Evolutionary conservation across 2,113 vertebrate genomes (phyloP).

Genomic region (Hippocampus guttulatus): DNA sequence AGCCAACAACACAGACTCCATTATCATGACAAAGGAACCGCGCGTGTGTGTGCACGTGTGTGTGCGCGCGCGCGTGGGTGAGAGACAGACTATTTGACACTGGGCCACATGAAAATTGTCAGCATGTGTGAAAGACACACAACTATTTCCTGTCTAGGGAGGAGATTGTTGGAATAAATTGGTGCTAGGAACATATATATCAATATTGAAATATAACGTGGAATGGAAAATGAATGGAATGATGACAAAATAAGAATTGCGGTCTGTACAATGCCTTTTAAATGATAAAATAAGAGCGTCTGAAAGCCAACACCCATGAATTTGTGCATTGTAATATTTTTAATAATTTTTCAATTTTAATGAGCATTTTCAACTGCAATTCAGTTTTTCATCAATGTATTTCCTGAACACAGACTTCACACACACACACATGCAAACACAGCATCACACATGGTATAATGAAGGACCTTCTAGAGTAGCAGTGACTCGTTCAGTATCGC

Average conservation of each 20-base stretch:
- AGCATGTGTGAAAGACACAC: conserved; percentile 83
- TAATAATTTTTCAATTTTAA: too few species aligned
- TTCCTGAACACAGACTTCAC: conserved; percentile 36
- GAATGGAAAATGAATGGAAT: not conserved
- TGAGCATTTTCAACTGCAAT: conserved; percentile 17
- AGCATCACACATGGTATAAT: conserved; percentile 10
- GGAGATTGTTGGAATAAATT: not conserved
- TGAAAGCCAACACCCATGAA: not conserved
- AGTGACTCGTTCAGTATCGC: not conserved
- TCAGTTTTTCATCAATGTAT: conserved; percentile 52
- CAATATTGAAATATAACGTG: not conserved
- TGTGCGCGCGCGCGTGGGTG: conserved; percentile 17
- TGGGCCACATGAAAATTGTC: conserved; percentile 85
- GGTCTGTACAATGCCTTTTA: not conserved
- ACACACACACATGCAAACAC: conserved; percentile 12
- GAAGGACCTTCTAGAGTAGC: not conserved
- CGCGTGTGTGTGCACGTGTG: conserved; percentile 5
- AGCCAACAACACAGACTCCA: conserved; percentile 97
- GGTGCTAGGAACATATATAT: not conserved
- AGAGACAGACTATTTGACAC: conserved; percentile 62
- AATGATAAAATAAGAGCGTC: not conserved
- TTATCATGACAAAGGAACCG: conserved; percentile 95
- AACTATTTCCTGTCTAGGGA: not conserved
- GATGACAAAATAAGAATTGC: not conserved
- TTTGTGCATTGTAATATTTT: not conserved